These are phyloP conservation scores for Esox lucius DNA, from an alignment of 2,797 vertebrate genomes.

Conservation along the genomic window DNA sequence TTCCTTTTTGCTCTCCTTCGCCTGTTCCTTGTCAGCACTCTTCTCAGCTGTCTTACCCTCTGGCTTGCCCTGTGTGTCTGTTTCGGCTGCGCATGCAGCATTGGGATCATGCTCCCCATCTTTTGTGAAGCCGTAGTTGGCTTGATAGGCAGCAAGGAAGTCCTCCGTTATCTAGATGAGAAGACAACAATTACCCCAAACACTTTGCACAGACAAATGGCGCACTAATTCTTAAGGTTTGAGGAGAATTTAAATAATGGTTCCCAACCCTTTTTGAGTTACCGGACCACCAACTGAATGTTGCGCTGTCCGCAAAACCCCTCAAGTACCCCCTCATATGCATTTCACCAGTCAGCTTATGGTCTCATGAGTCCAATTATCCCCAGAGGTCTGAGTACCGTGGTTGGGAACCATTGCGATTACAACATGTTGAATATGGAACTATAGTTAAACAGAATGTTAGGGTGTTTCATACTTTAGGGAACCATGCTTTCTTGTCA, in stretches of 20 bases:
- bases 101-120: slow-evolving; percentile 72
- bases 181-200: slow-evolving; percentile 3
- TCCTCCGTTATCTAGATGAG: slow-evolving; percentile 88
- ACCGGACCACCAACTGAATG: too few species aligned
- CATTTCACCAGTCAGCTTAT: too few species aligned
- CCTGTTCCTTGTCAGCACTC: slow-evolving; percentile 34
- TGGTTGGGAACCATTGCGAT: not conserved
- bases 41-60: slow-evolving; percentile 32
- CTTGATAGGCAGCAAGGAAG: slow-evolving; percentile 92
- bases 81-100: slow-evolving; percentile 48
- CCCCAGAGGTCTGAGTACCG: too few species aligned
- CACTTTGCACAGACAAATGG: not conserved
- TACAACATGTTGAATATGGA: not conserved
- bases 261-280: too few species aligned
- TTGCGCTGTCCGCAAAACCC: too few species aligned
- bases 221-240: not conserved
- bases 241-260: not conserved
- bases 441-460: not conserved
- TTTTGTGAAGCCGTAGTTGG: slow-evolving; percentile 88
- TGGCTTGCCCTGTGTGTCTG: slow-evolving; percentile 19
- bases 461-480: slow-evolving; percentile 49
- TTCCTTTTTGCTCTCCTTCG: slow-evolving; percentile 66
- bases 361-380: too few species aligned
- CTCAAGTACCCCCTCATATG: too few species aligned
- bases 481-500: slow-evolving; percentile 80